phyloP scores from a whole-genome alignment of 2,797 vertebrate genomes.

The Eurystomus glaucurus region DNA sequence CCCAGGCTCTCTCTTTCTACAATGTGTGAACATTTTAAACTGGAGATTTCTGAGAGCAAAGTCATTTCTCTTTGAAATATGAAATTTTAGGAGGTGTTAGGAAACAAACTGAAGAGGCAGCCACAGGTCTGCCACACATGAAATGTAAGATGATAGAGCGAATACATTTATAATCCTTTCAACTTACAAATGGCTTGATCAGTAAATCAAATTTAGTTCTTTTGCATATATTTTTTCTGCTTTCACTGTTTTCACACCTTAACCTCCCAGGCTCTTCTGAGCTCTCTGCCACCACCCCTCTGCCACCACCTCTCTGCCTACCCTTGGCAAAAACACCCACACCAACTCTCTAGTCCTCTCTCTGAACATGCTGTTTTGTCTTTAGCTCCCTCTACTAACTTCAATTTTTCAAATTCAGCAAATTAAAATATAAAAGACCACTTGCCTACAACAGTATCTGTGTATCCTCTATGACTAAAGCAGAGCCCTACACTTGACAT shows the following conservation, averaged over 20 bases:
- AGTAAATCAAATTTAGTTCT: neutral
- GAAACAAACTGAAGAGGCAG: neutral
- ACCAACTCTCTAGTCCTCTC: neutral
- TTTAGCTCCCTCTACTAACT: neutral
- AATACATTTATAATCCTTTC: conserved; percentile 3
- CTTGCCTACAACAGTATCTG: neutral
- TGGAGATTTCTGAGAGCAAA: neutral
- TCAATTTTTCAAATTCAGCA: neutral
- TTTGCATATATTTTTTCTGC: neutral
- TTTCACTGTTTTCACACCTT: neutral
- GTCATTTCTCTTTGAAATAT: neutral
- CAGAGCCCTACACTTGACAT: neutral
- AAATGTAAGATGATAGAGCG: neutral
- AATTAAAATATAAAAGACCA: neutral
- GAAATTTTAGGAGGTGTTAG: neutral
- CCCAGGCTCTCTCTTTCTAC: neutral
- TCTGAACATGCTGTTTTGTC: neutral
- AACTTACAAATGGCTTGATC: neutral
- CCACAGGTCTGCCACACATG: conserved; percentile 2
- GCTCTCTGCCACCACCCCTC: neutral
- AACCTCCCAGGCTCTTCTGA: neutral
- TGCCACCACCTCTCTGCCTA: neutral
- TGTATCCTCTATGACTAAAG: neutral
- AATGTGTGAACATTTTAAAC: neutral
- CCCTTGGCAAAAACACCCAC: neutral